Base-by-base conservation (phyloP, 2,888 invertebrate genomes). In the Argynnis bischoffii region DNA sequence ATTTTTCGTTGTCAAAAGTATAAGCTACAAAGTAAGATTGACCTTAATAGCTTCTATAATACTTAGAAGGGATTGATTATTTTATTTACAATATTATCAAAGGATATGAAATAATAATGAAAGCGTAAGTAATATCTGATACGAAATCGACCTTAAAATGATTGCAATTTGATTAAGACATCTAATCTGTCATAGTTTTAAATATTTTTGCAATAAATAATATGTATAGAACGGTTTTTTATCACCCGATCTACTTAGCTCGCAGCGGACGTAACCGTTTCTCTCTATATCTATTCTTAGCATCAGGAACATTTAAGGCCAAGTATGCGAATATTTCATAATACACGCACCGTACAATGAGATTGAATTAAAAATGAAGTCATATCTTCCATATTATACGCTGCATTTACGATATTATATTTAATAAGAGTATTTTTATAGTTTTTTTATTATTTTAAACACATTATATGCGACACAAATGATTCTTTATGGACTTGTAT, bases 281-380 rank as follows among this genome's bases (percentile, higher is more conserved):
- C 73, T 74, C 73, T 73, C 67, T 70, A 59, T 70, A 78, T 77
- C 77, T 75, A 67, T 71, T 67, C 65, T 67, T 70, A 69, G 63
- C 68, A 79, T 78, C 77, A 66, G 53, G 69, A 72, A 72, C 70
- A 73, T 71, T 76, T 76, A 76, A 78, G 74, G 73, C 70, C 67
- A 72, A 71, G 72, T 67, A 66, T 56, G 47, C 50, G 46, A 64
- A 41, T 53, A 26, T 57, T 41, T 70, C 54, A 18, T 55, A 60
- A 66, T 18, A 54, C 50, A 46, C 16, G 35, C 26, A 48, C 47
- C 26, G 48, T 15, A 53, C 53, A 57, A 57, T 21, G 26, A 50
- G 11, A 18, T 57, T 65, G 35, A 53, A 57, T 65, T 68, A 64
- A 69, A 61, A 69, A 69, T 69, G 55, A 65, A 69, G 69, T 65